Evolutionary conservation across 1,140 invertebrate species (phyloP).

Genomic region (Drosophila bocki): DNA sequence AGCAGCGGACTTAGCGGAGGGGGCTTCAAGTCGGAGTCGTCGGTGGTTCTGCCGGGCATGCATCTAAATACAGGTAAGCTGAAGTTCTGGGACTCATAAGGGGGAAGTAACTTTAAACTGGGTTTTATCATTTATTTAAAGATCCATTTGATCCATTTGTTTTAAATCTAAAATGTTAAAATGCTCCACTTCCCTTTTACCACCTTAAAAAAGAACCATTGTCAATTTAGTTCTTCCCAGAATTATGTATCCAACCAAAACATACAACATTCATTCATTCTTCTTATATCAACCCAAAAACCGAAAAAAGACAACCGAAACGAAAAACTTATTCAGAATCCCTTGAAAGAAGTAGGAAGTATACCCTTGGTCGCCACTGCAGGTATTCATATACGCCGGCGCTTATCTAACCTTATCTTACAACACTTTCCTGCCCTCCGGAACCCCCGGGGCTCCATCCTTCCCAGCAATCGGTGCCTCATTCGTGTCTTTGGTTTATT

Average conservation of each 20-base stretch:
- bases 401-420: conserved; percentile 79
- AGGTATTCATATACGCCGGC: conserved; percentile 46
- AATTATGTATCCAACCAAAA: conserved; percentile 4
- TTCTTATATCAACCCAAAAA: conserved; percentile 7
- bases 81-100: not conserved
- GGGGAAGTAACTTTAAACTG: not conserved
- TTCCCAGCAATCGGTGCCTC: conserved; percentile 22
- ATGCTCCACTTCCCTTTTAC: not conserved
- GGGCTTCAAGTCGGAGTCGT: conserved; percentile 66
- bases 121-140: not conserved
- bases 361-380: conserved; percentile 30
- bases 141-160: not conserved
- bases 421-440: conserved; percentile 67
- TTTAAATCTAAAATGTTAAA: not conserved
- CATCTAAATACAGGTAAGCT: conserved; percentile 60
- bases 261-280: conserved; percentile 36
- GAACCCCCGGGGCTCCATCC: conserved; percentile 5
- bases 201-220: not conserved
- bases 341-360: conserved; percentile 48
- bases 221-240: conserved; percentile 9
- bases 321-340: conserved; percentile 1
- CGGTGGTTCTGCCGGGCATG: conserved; percentile 66
- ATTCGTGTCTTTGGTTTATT: conserved; percentile 63
- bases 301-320: not conserved
- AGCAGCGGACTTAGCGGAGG: conserved; percentile 20